Evolutionary conservation across 1,140 invertebrate genomes (phyloP), one percentile per base, ranked within the genome.

Genomic region (Drosophila sp.): DNA sequence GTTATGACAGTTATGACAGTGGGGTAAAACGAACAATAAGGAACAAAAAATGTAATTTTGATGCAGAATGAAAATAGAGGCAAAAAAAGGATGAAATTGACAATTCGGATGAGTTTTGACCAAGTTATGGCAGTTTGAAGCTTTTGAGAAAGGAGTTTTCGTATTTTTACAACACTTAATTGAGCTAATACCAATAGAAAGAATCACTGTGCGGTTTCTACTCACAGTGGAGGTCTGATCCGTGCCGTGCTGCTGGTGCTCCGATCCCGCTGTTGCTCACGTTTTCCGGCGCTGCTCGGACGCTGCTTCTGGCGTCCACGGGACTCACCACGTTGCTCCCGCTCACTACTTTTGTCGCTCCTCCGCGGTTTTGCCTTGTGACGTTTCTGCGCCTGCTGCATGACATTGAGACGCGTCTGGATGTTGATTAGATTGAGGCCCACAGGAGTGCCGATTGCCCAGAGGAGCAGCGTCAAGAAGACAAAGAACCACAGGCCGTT

Each of bases 401-500:
- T 75, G 4, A 45, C 76, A 73, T 89, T 91, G 27, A 91, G 50
- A 0, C 80, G 83, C 4, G 78, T 79, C 34, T 91, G 89, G 29
- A 91, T 69, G 5, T 76, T 80, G 7, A 91, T 91, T 9, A 91
- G 54, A 69, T 92, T 91, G 7, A 92, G 80, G 8, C 92, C 91
- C 21, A 92, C 71, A 0, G 92, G 92, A 1, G 91, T 91, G n/a
- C 82, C 90, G 36, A 91, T 87, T 7, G 89, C 80, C 92, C 92
- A 92, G 25, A 92, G 77, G 7, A 92, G 56, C 16, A 92, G 76
- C 14, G 84, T 91, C n/a, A 93, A 65, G 48, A 90, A 92, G 18
- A 92, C 80, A 13, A 82, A 91, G 72, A 95, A 94, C 93, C 94
- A 94, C 63, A 94, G 93, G 21, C 93, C 94, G 76, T 94, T 94